Evolutionary conservation across 2,888 invertebrate genomes (phyloP), one percentile per base, ranked within the genome.

Genomic region (Chymomyza procnemis): DNA sequence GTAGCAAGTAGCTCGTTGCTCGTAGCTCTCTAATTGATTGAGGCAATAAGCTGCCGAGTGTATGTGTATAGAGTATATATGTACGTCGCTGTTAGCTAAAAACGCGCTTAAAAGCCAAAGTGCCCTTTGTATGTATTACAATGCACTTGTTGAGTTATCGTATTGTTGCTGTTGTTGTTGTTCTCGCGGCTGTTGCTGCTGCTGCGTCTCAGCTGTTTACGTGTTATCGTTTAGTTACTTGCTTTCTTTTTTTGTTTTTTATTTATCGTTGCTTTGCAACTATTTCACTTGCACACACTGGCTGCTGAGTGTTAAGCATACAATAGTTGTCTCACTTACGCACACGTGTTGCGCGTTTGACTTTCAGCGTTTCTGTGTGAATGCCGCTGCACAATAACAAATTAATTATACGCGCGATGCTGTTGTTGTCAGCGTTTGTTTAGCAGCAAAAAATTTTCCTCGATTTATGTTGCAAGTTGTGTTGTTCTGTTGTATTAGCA

Each of bases 381-480:
- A 71, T 83, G 76, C 63, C 73, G 78, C 69, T 34, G 41, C 52
- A 82, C 76, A 85, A 80, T 74, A 82, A 86, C 81, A 84, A 80
- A 73, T 84, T 77, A 76, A 85, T 80, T 80, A 75, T 79, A 66
- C 73, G 4, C 26, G 26, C 26, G 75, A 76, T 61, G 69, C 67
- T 69, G 71, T 22, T n/a, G n/a, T n/a, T n/a, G n/a, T n/a, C n/a
- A n/a, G n/a, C n/a, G n/a, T n/a, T n/a, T 26, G 6, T 26, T 6
- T 26, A 26, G 26, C 26, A 26, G n/a, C n/a, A n/a, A n/a, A 26
- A 48, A 75, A 74, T 82, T 74, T 85, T 83, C 69, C 81, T 80
- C 70, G 71, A 80, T 79, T 81, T 82, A 66, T 73, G 69, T 78
- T 73, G 67, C 61, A 47, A n/a, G n/a, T n/a, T 16, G 16, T 8